A percentile compares a stretch with the other conserved stretches of the same genome.
Evolutionary conservation across 1,140 invertebrate genomes (phyloP).

Genomic region (Epicauta chinensis): DNA sequence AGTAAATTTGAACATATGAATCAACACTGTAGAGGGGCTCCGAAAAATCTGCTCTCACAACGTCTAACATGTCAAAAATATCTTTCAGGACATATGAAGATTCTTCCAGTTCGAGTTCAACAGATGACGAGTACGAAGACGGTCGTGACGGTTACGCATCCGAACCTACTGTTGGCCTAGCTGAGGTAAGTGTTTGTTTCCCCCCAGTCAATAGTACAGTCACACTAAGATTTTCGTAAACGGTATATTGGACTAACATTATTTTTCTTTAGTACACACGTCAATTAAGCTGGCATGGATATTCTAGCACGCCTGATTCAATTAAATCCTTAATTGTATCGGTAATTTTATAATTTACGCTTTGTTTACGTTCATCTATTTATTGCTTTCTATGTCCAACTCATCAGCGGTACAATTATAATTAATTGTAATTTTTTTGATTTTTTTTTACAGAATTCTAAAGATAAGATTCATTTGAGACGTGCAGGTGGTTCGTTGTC

Average conservation of each 20-base stretch:
- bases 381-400: constrained; percentile 1
- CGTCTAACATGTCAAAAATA: too few species aligned
- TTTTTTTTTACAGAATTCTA: constrained; percentile 26
- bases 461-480: constrained; percentile 46
- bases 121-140: constrained; percentile 57
- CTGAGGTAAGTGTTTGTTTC: constrained; percentile 49
- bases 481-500: constrained; percentile 67
- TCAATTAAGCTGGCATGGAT: constrained; percentile 39
- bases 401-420: neutral
- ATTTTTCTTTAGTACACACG: constrained; percentile 12
- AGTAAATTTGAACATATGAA: too few species aligned
- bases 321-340: constrained; percentile 10
- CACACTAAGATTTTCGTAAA: constrained; percentile 2
- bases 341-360: constrained; percentile 11
- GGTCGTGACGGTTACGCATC: constrained; percentile 77
- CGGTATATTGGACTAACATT: constrained; percentile 9
- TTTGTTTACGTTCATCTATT: constrained; percentile 13
- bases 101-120: constrained; percentile 41
- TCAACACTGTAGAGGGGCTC: too few species aligned
- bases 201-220: too few species aligned
- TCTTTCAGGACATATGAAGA: constrained; percentile 37
- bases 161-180: constrained; percentile 62
- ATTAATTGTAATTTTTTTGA: constrained; percentile 4
- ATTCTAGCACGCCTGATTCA: constrained; percentile 18
- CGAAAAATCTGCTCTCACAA: too few species aligned